Evolutionary conservation across 2,113 vertebrate species (phyloP), one percentile per base, ranked within the genome.

Genomic region (Beaufortia kweichowensis): DNA sequence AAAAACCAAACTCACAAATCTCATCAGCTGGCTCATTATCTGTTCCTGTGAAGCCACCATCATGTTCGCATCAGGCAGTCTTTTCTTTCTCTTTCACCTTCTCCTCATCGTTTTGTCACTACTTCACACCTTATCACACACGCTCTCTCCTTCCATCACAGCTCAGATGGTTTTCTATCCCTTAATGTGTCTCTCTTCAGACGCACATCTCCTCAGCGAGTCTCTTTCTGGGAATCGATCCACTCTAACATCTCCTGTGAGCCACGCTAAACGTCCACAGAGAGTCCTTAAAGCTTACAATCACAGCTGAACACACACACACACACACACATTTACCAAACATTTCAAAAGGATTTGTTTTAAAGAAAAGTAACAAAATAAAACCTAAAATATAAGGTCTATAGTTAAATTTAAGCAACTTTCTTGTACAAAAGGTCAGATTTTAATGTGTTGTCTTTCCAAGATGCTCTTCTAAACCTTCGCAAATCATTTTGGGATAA

Each of bases 41-140:
- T 29, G 6, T 53, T 17, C 9, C 26, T 50, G 4, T 53, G 28
- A 53, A 21, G 31, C 50, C 28, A 21, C 66, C 41, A 1, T 67
- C 46, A 39, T 67, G 26, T 67, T 67, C 26, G n/a, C 65, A 23
- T 33, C 46, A 69, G 56, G 66, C 11, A 11, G 28, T 65, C 29
- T 29, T 56, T 35, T 68, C 21, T 33, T 74, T 55, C 24, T 77
- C 69, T 74, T 76, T 79, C 41, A 80, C 74, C 64, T 67, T 21
- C 50, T 41, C 68, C 56, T 29, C 75, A n/a, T 26, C 57, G 19
- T 23, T 41, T 53, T 80, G 17, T 57, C 33, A 59, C 57, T 21
- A 61, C 69, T 62, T 86, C 73, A 73, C 43, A 80, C n/a, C 19
- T 53, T 53, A 21, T 53, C 48, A 8, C 6, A 21, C 6, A n/a